Conservation (phyloP, 1,140 invertebrate species). For the Tetraneura akinire region DNA sequence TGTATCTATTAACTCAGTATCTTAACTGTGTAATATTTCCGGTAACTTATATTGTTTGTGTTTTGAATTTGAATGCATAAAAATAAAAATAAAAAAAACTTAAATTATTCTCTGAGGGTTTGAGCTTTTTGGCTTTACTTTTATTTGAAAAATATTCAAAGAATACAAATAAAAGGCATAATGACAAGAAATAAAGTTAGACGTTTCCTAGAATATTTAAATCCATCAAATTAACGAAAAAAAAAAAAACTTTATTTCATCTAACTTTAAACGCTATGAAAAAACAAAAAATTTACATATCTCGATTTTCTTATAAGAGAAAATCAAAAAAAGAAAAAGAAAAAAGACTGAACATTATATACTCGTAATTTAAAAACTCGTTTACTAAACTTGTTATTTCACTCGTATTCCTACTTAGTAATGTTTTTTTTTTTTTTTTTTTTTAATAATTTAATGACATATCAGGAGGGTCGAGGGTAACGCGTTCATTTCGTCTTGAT, state of each 20-base stretch:
- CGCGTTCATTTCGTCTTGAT: too few species aligned
- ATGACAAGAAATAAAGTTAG: background rate
- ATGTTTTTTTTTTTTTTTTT: too few species aligned
- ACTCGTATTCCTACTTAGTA: too few species aligned
- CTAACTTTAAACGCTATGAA: background rate
- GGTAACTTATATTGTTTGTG: background rate
- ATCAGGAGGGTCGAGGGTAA: too few species aligned
- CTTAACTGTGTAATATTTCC: background rate
- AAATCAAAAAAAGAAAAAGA: too few species aligned
- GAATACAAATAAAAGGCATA: conserved; percentile 3
- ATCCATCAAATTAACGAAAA: background rate
- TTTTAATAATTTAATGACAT: too few species aligned
- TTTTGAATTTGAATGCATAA: background rate
- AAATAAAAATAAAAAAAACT: background rate
- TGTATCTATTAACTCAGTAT: background rate
- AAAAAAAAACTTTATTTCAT: background rate
- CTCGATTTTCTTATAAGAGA: background rate
- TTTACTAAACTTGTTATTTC: too few species aligned
- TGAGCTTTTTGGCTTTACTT: background rate
- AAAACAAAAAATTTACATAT: background rate
- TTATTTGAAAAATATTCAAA: conserved; percentile 17
- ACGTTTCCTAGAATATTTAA: background rate
- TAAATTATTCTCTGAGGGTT: conserved; percentile 5
- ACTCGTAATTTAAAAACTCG: too few species aligned
- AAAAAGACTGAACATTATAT: too few species aligned